Conservation (phyloP, 2,113 vertebrate genomes). For the Vulpes lagopus region DNA sequence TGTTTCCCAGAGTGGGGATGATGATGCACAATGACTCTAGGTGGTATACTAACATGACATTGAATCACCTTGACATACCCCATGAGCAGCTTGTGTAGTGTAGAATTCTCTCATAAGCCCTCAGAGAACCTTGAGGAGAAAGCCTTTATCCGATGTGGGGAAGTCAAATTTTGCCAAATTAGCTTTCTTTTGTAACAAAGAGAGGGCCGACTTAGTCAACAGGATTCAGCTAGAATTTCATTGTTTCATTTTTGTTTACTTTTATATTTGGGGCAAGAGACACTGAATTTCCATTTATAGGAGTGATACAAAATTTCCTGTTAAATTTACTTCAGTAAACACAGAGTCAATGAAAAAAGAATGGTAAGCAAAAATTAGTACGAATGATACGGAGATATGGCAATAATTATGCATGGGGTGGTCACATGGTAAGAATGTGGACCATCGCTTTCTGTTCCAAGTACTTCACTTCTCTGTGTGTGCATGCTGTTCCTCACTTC, state of each 20-base stretch:
- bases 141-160: neutral
- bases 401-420: neutral
- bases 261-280: neutral
- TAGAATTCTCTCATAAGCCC: neutral
- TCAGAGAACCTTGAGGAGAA: neutral
- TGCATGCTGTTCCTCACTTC: neutral
- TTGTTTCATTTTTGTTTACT: neutral
- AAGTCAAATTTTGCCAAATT: neutral
- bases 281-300: neutral
- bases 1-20: neutral
- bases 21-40: neutral
- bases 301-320: neutral
- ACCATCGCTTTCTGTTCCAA: neutral
- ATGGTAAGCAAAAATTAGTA: neutral
- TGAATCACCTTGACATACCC: neutral
- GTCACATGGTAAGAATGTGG: neutral
- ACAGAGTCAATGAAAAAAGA: slow-evolving; percentile 30
- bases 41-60: neutral
- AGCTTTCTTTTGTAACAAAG: neutral
- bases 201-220: neutral
- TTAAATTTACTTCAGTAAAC: neutral
- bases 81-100: neutral
- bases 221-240: neutral
- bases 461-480: neutral
- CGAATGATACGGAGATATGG: neutral